These are phyloP conservation scores for Thalassarche chlororhynchos DNA, from an alignment of 2,113 vertebrate genomes.

Conservation along the genomic window DNA sequence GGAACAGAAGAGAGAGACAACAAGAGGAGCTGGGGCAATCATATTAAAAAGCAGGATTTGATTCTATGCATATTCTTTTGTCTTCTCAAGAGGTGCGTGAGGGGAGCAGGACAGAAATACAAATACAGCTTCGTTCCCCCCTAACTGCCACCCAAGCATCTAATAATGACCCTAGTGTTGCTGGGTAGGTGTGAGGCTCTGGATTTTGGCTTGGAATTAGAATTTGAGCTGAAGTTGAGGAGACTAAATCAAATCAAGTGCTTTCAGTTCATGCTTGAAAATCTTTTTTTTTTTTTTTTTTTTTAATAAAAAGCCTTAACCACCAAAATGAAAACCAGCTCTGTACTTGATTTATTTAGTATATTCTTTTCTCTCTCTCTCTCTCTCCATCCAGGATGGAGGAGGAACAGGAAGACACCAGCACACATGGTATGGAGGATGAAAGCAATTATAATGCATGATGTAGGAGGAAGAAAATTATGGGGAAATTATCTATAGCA, in stretches of 20 bases:
- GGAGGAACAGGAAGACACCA: conserved; percentile 19
- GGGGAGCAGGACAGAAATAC: neutral
- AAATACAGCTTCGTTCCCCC: neutral
- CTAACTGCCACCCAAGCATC: neutral
- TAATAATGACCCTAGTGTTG: neutral
- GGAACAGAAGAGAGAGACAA: neutral
- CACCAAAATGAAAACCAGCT: neutral
- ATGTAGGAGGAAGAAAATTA: conserved; percentile 63
- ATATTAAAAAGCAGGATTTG: neutral
- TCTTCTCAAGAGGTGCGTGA: neutral
- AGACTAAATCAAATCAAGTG: neutral
- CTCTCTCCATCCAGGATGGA: neutral
- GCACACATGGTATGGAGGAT: neutral
- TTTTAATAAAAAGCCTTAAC: neutral
- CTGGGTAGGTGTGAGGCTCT: neutral
- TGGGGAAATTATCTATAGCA: conserved; percentile 40
- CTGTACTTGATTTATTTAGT: conserved; percentile 41
- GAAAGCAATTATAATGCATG: conserved; percentile 22
- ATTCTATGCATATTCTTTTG: neutral
- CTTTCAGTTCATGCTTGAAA: neutral
- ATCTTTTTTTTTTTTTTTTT: neutral
- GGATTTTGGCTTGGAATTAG: neutral
- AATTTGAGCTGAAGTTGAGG: neutral
- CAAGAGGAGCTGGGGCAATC: neutral
- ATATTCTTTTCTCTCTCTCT: conserved; percentile 2